Evolutionary conservation across 2,888 invertebrate species (phyloP), one percentile per base, ranked within the genome.

Genomic region (Caenorhabditis afra): DNA sequence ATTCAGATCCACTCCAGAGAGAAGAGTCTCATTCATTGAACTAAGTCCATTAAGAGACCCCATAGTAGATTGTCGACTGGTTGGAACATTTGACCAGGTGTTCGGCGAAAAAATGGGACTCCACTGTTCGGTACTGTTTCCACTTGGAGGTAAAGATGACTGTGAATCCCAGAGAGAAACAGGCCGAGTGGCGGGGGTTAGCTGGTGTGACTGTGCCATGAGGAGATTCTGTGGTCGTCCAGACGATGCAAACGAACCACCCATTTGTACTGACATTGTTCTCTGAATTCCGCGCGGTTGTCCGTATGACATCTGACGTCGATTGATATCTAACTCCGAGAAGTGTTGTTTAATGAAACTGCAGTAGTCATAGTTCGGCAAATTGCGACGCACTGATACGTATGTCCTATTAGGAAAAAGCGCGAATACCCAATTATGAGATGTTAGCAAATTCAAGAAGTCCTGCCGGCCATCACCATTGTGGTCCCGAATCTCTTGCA

Each of bases 391-490:
- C 16, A 90, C 89, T 12, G 87, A 85, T 35, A 90, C 89, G 78
- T 87, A 90, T 44, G 86, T 88, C 49, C 88, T 85, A 41, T 86
- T 87, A 7, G 90, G 90, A 71, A 90, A 90, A 10, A 90, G 84
- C 14, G 89, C 84, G 71, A 90, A 90, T 20, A 89, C 87, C 85
- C 89, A 90, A 39, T 87, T 89, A 74, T 90, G 90, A 11, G 81
- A 65, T 16, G 79, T 68, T 44, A 90, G 79, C 52, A 90, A 85
- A 39, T 86, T 84, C 61, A 90, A 79, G 67, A 90, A 90, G 23
- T 85, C 85, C 41, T 79, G 79, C 29, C 81, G 82, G 5, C 82
- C 82, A 22, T 87, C 87, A 64, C 88, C 87, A 57, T 87, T 85
- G 49, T 78, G 65, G 10, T 87, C 87, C 16, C 88, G 83, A 23